A percentile compares a stretch with the other conserved stretches of the same genome.
Conservation (phyloP, 2,113 vertebrate genomes). For the Sinocyclocheilus grahami region DNA sequence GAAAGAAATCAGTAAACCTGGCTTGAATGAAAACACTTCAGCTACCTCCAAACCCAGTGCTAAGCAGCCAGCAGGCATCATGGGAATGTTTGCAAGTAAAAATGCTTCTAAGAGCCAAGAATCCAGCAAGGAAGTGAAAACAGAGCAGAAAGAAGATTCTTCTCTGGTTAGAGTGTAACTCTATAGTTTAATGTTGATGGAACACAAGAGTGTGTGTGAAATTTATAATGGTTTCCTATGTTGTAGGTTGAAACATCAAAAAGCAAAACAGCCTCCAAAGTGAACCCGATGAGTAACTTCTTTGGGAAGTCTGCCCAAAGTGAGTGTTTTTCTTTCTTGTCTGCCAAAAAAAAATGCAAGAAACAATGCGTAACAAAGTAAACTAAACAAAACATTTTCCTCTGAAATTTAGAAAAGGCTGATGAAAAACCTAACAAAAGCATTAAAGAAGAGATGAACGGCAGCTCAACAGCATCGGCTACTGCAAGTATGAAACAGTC, state of each 20-base stretch:
- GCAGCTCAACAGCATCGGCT: slow-evolving; percentile 18
- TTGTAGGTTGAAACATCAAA: slow-evolving; percentile 78
- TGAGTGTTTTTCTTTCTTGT: slow-evolving; percentile 73
- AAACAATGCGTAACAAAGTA: neutral
- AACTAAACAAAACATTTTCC: neutral
- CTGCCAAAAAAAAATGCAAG: neutral
- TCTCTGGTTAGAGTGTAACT: slow-evolving; percentile 69
- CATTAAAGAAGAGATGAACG: slow-evolving; percentile 63
- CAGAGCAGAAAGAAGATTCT: slow-evolving; percentile 75
- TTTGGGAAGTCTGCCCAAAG: slow-evolving; percentile 87
- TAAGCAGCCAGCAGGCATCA: slow-evolving; percentile 85
- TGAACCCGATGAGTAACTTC: slow-evolving; percentile 81
- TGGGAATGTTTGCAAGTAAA: slow-evolving; percentile 89
- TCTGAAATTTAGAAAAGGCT: slow-evolving; percentile 42
- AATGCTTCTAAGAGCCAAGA: slow-evolving; percentile 74
- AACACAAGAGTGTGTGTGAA: neutral
- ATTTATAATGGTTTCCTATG: slow-evolving; percentile 30
- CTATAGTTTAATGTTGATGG: neutral
- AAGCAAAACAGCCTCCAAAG: slow-evolving; percentile 79
- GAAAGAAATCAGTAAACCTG: slow-evolving; percentile 27
- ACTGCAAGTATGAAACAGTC: slow-evolving; percentile 62
- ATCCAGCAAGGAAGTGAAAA: slow-evolving; percentile 74
- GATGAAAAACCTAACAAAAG: slow-evolving; percentile 63
- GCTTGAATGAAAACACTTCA: slow-evolving; percentile 70
- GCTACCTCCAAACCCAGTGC: slow-evolving; percentile 65